Conservation (phyloP, 2,797 vertebrate species). For the Lepus oiostolus region DNA sequence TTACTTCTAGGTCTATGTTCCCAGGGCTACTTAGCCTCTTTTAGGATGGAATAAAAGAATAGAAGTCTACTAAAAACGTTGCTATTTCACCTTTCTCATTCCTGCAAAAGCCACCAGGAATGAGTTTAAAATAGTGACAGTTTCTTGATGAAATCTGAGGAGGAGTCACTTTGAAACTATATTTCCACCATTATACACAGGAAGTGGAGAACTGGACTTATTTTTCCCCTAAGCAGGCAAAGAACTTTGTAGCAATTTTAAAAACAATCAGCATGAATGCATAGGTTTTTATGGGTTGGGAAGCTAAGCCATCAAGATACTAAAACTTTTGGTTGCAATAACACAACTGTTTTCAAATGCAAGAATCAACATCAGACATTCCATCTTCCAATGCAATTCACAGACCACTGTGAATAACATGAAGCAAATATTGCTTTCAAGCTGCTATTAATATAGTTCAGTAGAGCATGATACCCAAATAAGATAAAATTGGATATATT, state of each 20-base stretch:
- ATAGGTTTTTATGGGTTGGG: not conserved
- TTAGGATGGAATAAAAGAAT: not conserved
- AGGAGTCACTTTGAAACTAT: not conserved
- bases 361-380: constrained; percentile 52
- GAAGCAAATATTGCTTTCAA: constrained; percentile 50
- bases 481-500: not conserved
- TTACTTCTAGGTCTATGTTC: constrained; percentile 12
- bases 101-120: not conserved
- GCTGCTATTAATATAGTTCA: constrained; percentile 48
- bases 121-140: not conserved
- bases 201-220: not conserved
- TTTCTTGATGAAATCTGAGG: not conserved
- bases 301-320: constrained; percentile 27
- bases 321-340: constrained; percentile 49
- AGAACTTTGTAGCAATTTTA: constrained; percentile 37
- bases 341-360: constrained; percentile 56
- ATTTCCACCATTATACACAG: not conserved
- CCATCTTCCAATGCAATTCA: not conserved
- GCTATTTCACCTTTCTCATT: constrained; percentile 23
- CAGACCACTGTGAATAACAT: constrained; percentile 41
- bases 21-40: not conserved
- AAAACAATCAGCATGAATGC: not conserved
- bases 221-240: not conserved
- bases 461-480: not conserved
- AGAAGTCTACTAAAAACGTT: not conserved